Base-by-base conservation (phyloP, 2,888 invertebrate species). In the Gastrophysa polygoni region DNA sequence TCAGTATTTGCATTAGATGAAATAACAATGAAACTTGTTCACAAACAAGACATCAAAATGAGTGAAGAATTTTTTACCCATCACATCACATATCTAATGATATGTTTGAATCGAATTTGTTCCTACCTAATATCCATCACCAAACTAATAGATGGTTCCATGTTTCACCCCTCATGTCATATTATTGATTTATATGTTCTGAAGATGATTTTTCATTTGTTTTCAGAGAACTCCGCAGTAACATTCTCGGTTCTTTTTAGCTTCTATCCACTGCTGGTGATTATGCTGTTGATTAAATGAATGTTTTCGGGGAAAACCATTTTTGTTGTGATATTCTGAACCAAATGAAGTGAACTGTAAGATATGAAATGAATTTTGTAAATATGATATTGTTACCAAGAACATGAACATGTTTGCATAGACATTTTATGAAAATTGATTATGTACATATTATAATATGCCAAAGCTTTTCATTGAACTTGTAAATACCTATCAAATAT, bases 291-390 rank as follows among this genome's bases (percentile, higher is more conserved):
- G 48, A 29, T 58, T 17, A 43, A 44, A 16, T 57, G 57, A 58
- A 17, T 14, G 3, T 14, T 14, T 14, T 11, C 14, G 3, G 3
- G 14, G 14, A 38, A 38, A 6, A 14, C n/a, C 17, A 16, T 17
- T 34, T 51, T 49, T 51, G 52, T 68, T 71, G 71, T 70, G 68
- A 71, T 71, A 70, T 56, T 62, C 38, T n/a, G 57, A 61, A 65
- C 68, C 68, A 58, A 62, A 59, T 32, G 14, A 21, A 46, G 46
- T 51, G 43, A 18, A 48, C 48, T 66, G 66, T 66, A 69, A 67
- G 66, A 61, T 38, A 55, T 67, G 63, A 67, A 61, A 64, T 50
- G 62, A 67, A 54, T 55, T n/a, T n/a, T 70, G 68, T 71, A 70
- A 48, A 70, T 65, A 67, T 49, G 24, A 52, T 44, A 44, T 51